Conservation (phyloP, 2,113 vertebrate species). For the Elaphurus davidianus region DNA sequence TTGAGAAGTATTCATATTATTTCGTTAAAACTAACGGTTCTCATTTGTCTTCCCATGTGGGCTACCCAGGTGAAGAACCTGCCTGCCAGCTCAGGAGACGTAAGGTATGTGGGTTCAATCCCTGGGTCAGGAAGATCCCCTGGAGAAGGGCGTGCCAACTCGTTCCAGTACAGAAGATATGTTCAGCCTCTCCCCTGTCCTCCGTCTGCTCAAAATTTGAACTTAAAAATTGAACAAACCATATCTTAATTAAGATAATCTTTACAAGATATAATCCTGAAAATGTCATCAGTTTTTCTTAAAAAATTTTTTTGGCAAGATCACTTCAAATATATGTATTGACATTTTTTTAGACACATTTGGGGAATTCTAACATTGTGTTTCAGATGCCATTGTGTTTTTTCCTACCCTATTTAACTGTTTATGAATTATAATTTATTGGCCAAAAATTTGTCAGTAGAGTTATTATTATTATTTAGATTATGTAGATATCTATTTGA, state of each 20-base stretch:
- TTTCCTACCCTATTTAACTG: neutral
- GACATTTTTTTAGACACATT: neutral
- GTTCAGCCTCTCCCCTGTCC: fast-evolving
- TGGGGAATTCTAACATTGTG: neutral
- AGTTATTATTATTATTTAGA: neutral
- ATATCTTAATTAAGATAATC: neutral
- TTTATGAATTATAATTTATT: neutral
- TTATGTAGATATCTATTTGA: neutral
- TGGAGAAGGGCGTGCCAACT: neutral
- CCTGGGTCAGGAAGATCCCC: neutral
- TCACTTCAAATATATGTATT: neutral
- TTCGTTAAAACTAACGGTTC: neutral
- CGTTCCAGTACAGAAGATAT: neutral
- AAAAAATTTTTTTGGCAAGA: neutral
- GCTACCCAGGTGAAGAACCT: neutral
- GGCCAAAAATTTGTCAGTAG: neutral
- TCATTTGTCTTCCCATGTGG: neutral
- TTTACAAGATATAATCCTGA: neutral
- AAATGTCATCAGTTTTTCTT: neutral
- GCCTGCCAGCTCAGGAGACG: neutral
- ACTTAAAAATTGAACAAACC: neutral
- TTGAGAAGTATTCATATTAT: neutral
- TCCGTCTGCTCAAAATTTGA: neutral
- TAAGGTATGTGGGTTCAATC: neutral
- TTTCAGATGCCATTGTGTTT: neutral